Base-by-base conservation (phyloP, 1,140 invertebrate species). In the Nasonia longicornis region DNA sequence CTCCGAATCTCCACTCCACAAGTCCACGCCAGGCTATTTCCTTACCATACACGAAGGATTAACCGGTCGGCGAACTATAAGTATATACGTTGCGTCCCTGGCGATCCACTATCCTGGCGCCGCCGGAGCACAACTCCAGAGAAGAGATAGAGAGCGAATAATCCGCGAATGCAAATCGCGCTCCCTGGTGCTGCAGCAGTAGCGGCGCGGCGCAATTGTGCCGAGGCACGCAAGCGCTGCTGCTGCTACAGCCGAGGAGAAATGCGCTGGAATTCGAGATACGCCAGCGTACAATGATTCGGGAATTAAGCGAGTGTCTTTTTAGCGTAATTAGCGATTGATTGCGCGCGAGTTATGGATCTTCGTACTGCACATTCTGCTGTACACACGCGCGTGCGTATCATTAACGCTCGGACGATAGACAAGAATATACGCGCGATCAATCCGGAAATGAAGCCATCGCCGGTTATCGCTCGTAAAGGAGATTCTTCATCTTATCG, bases 151-250 rank as follows among this genome's bases (percentile, higher is more conserved):
- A 82, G 45, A 76, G 76, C 31, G 73, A 79, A 16, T 45, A 79
- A 83, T 85, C 66, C 70, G 11, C 35, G 82, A 74, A 86, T 86
- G 84, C 84, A 85, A 86, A 86, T 86, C 79, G 71, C 82, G 22
- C 48, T 52, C 16, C 16, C 48, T 14, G 31, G 26, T 26, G 26
- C 26, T 35, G 31, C 31, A 3, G 31, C 31, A 35, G 31, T 35
- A n/a, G 42, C 42, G 20, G 75, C 48, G 72, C 82, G 20, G 75
- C 48, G 75, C 82, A 82, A 87, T 86, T 85, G 85, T 84, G 42
- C 35, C 77, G 73, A 45, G 77, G 73, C 82, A 86, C 85, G 86
- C 86, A 81, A 87, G 14, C 74, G 38, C 70, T 35, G 31, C 48
- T 14, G 31, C 31, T 35, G 3, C 31, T 35, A 12, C 22, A 22